phyloP scores from a whole-genome alignment of 2,888 invertebrate species.

The Unio pictorum region DNA sequence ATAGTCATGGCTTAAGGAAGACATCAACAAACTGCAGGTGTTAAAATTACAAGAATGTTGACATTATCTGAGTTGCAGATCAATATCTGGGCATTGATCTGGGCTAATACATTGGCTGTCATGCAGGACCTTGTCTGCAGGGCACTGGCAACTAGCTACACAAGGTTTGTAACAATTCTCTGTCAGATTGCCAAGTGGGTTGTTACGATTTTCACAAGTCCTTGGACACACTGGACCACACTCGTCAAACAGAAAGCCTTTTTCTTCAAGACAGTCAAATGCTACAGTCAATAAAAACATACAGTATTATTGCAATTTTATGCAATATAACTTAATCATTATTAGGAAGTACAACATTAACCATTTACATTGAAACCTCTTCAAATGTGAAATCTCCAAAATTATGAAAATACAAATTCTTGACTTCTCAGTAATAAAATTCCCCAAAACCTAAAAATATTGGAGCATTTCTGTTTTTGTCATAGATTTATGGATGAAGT shows the following conservation, averaged over 20 bases:
- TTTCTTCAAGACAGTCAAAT: slow-evolving; percentile 60
- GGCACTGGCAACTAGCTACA: slow-evolving; percentile 68
- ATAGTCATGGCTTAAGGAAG: too few relatives aligned
- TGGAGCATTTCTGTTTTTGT: too few relatives aligned
- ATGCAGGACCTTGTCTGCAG: slow-evolving; percentile 67
- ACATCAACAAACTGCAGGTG: too few relatives aligned
- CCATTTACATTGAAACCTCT: too few relatives aligned
- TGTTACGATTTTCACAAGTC: slow-evolving; percentile 63
- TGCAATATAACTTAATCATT: too few relatives aligned
- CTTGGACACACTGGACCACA: slow-evolving; percentile 69
- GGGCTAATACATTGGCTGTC: slow-evolving; percentile 62
- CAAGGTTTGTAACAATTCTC: slow-evolving; percentile 69
- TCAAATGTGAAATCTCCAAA: too few relatives aligned
- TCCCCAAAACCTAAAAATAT: too few relatives aligned
- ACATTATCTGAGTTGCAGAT: neutral
- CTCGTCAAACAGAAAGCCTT: slow-evolving; percentile 70
- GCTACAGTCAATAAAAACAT: slow-evolving; percentile 43
- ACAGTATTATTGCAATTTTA: too few relatives aligned
- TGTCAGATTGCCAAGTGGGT: slow-evolving; percentile 52
- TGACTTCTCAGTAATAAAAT: too few relatives aligned
- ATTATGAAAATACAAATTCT: too few relatives aligned
- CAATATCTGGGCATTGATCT: slow-evolving; percentile 55
- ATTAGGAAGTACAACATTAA: too few relatives aligned
- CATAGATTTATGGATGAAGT: too few relatives aligned
- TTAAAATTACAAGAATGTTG: neutral